These are phyloP conservation scores for Glaucomys volans DNA, from an alignment of 2,113 vertebrate genomes.

Conservation along the genomic window DNA sequence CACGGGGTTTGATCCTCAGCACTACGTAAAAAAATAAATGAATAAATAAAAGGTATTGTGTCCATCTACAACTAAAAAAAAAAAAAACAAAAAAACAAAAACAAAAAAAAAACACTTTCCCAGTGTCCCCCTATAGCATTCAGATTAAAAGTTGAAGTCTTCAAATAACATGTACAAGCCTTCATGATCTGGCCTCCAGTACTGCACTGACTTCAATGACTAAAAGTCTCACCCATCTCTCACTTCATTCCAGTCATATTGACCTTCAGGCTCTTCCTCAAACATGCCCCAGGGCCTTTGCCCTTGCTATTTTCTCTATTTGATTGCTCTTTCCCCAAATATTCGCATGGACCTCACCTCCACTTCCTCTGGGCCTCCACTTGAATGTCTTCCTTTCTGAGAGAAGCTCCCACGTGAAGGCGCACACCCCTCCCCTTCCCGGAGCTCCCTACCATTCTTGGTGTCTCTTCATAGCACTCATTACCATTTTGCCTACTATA, in stretches of 20 bases:
- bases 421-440: background rate
- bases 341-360: background rate
- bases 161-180: background rate
- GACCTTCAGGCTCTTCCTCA: background rate
- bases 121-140: background rate
- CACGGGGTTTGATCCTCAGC: too few relatives aligned
- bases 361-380: background rate
- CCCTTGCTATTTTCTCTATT: background rate
- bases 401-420: background rate
- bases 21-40: too few relatives aligned
- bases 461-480: background rate
- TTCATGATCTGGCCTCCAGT: background rate
- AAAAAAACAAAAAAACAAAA: too few relatives aligned
- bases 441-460: background rate
- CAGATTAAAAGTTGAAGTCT: background rate
- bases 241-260: too few relatives aligned
- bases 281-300: background rate
- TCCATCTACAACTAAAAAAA: too few relatives aligned
- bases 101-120: background rate
- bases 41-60: too few relatives aligned
- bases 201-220: background rate
- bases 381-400: background rate
- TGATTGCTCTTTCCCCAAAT: background rate
- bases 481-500: background rate
- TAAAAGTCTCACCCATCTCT: background rate